phyloP scores from a whole-genome alignment of 2,888 invertebrate genomes.

The Idaea straminata region DNA sequence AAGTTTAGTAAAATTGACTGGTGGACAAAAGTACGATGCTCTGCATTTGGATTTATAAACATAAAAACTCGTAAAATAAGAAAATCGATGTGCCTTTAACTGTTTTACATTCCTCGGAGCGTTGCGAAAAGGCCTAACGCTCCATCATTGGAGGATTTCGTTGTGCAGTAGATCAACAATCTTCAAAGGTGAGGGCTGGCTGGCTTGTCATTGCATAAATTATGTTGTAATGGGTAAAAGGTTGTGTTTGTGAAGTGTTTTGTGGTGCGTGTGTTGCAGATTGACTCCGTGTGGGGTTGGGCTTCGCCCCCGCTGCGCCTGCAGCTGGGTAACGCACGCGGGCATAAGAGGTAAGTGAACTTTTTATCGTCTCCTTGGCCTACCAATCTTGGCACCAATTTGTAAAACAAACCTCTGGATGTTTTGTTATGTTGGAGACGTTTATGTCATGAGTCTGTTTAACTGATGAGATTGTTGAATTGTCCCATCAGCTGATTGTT shows the following conservation, averaged over 20 bases:
- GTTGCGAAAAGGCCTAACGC: conserved; percentile 48
- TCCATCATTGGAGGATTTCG: conserved; percentile 52
- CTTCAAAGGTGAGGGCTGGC: conserved; percentile 69
- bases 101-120: conserved; percentile 50
- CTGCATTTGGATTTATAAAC: conserved; percentile 61
- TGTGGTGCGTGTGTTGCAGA: conserved; percentile 81
- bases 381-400: conserved; percentile 34
- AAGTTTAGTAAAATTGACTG: conserved; percentile 51
- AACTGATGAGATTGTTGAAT: conserved; percentile 11
- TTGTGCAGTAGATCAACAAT: conserved; percentile 55
- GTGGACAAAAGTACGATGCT: conserved; percentile 59
- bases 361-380: conserved; percentile 22
- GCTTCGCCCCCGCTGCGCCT: conserved; percentile 93
- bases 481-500: conserved; percentile 34
- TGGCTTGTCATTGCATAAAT: conserved; percentile 64
- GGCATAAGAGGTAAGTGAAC: conserved; percentile 72
- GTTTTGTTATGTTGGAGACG: conserved; percentile 27
- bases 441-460: conserved; percentile 25
- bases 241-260: conserved; percentile 39
- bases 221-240: conserved; percentile 52
- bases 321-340: conserved; percentile 85
- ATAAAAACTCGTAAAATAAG: conserved; percentile 62
- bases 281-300: conserved; percentile 97
- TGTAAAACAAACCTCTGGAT: conserved; percentile 31
- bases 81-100: conserved; percentile 66